A percentile compares a stretch with the other conserved stretches of the same genome.
These are phyloP conservation scores for Styela plicata DNA, from an alignment of 23 tunicate species.

Conservation along the genomic window DNA sequence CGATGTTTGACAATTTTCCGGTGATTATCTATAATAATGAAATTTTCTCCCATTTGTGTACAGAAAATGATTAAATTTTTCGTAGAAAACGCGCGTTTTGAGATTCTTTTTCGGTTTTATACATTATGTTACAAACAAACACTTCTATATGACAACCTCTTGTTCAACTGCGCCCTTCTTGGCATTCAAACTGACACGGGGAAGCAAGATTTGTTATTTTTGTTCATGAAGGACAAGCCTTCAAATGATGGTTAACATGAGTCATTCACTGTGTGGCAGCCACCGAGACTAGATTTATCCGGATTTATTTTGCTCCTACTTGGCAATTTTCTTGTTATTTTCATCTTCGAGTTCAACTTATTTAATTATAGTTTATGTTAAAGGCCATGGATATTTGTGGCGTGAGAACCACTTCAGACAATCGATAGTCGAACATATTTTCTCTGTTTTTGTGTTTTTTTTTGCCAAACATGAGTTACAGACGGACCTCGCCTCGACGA, in stretches of 20 bases:
- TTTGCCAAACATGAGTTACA: too few species aligned
- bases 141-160: too few species aligned
- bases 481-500: too few species aligned
- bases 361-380: neutral
- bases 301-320: neutral
- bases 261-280: neutral
- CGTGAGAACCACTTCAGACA: neutral
- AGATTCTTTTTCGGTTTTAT: too few species aligned
- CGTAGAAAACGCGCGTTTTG: too few species aligned
- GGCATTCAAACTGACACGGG: neutral
- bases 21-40: too few species aligned
- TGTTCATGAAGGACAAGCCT: neutral
- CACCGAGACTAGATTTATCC: neutral
- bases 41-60: too few species aligned
- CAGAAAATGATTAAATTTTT: too few species aligned
- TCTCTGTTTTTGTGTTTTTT: too few species aligned
- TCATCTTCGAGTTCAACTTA: neutral
- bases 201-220: neutral
- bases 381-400: neutral
- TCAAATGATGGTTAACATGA: neutral
- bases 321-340: neutral
- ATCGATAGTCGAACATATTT: neutral
- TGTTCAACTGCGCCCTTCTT: neutral
- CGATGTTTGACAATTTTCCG: too few species aligned
- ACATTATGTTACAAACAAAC: too few species aligned